Base-by-base conservation (phyloP, 2,113 vertebrate genomes). In the Paramisgurnus dabryanus region DNA sequence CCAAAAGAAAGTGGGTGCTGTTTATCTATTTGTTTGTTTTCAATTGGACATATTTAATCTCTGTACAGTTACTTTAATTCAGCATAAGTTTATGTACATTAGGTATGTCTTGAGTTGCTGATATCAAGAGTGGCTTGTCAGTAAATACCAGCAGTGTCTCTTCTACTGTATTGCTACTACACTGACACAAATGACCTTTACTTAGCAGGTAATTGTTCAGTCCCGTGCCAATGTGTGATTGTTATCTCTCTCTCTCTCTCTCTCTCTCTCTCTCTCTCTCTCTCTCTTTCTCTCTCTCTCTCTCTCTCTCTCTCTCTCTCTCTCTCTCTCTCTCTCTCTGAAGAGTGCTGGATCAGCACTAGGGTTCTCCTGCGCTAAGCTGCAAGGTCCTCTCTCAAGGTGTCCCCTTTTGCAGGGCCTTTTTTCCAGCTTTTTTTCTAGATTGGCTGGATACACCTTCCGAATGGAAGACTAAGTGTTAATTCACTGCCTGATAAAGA, bases 401-500 rank as follows among this genome's bases (percentile, higher is more conserved):
- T 99, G 96, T 98, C 96, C 97, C 57, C 97, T 94, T 92, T 88
- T 58, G 91, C 94, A 92, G 88, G 89, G 57, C 73, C 70, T 64
- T 63, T 91, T 94, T 96, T 96, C 96, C 95, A 96, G 96, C 93
- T 89, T 87, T 91, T 92, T 93, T 91, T 91, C 98, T 96, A 95
- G 97, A 98, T 97, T 98, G 95, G 95, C 95, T 97, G 98, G 96
- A 99, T 98, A 97, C 98, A 98, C 96, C 96, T 96, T 98, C 95
- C 95, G 98, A 97, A 98, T 97, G 95, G 96, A 97, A 95, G 95
- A 97, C 95, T 97, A 94, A 96, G 95, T 95, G 95, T 97, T 98
- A 98, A 98, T 97, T 98, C 94, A 95, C 95, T 96, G 95, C 95
- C 95, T 98, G 97, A 99, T 98, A 98, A 99, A 98, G 97, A 98